These are phyloP conservation scores for Thalpophila matura DNA, from an alignment of 2,888 invertebrate species.

Conservation along the genomic window DNA sequence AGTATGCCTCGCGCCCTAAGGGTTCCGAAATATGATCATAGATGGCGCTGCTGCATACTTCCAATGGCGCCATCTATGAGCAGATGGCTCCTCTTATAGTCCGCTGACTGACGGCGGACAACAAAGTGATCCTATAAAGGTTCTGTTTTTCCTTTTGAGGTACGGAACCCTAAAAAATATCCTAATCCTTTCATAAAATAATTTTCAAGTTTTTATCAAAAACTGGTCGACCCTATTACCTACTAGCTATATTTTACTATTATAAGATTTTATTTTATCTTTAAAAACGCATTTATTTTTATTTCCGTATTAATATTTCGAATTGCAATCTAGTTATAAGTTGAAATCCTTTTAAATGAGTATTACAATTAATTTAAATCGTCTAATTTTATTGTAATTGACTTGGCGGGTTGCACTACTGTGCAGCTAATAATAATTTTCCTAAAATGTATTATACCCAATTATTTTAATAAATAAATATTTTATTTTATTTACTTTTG, in stretches of 20 bases:
- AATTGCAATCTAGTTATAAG: conserved; percentile 43
- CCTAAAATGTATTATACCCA: conserved; percentile 48
- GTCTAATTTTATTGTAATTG: conserved; percentile 3
- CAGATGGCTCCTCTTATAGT: too few species aligned
- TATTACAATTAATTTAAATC: conserved; percentile 43
- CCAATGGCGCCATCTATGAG: too few species aligned
- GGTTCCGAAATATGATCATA: too few species aligned
- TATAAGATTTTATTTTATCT: conserved; percentile 27
- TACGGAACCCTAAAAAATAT: too few species aligned
- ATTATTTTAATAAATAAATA: conserved; percentile 46
- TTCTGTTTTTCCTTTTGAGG: too few species aligned
- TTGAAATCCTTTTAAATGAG: conserved; percentile 29
- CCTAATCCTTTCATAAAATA: too few species aligned
- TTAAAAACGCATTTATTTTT: conserved; percentile 55
- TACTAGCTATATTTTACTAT: conserved; percentile 29
- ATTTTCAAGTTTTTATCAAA: conserved; percentile 56
- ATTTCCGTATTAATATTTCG: conserved; percentile 42
- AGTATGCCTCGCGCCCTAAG: too few species aligned
- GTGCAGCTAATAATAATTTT: conserved; percentile 42
- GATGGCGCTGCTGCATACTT: too few species aligned
- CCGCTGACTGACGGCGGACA: too few species aligned
- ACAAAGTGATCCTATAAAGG: too few species aligned
- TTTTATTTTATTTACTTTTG: conserved; percentile 36
- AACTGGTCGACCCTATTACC: conserved; percentile 57
- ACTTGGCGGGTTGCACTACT: conserved; percentile 16